phyloP scores from a whole-genome alignment of 2,888 invertebrate genomes.

The Melinopterus prodromus region DNA sequence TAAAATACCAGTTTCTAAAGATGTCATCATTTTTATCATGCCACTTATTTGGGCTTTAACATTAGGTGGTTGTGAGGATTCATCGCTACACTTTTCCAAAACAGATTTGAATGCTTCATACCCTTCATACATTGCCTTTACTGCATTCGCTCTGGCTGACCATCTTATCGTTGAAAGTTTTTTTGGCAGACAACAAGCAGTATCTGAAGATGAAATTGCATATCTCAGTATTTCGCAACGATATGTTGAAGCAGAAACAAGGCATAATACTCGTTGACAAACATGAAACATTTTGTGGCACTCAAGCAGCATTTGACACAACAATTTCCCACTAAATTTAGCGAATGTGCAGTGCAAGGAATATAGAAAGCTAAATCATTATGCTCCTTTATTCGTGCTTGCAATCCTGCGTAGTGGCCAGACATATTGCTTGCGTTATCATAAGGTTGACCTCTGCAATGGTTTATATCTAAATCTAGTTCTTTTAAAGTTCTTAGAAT shows the following conservation, averaged over 20 bases:
- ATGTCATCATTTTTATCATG: background rate
- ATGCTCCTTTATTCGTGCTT: constrained; percentile 25
- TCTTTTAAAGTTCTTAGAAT: constrained; percentile 18
- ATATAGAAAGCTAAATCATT: constrained; percentile 25
- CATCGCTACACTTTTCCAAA: background rate
- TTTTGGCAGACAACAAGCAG: background rate
- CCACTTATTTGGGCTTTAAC: background rate
- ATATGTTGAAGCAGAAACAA: constrained; percentile 28
- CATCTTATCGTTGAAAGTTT: background rate
- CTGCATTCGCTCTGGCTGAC: background rate
- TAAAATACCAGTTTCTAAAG: background rate
- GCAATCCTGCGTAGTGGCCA: constrained; percentile 24
- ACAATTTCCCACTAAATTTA: constrained; percentile 20
- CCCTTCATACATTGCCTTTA: constrained; percentile 4
- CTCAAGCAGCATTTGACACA: constrained; percentile 15
- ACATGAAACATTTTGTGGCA: constrained; percentile 19
- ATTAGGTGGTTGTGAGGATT: background rate
- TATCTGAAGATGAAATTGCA: background rate
- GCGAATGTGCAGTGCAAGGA: constrained; percentile 28
- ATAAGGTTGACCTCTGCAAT: constrained; percentile 28
- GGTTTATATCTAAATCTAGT: constrained; percentile 13
- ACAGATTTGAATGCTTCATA: background rate
- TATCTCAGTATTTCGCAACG: constrained; percentile 15
- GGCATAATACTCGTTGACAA: constrained; percentile 26
- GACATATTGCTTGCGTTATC: constrained; percentile 30